Evolutionary conservation across 2,797 vertebrate genomes (phyloP).

Genomic region (Anabas testudineus): DNA sequence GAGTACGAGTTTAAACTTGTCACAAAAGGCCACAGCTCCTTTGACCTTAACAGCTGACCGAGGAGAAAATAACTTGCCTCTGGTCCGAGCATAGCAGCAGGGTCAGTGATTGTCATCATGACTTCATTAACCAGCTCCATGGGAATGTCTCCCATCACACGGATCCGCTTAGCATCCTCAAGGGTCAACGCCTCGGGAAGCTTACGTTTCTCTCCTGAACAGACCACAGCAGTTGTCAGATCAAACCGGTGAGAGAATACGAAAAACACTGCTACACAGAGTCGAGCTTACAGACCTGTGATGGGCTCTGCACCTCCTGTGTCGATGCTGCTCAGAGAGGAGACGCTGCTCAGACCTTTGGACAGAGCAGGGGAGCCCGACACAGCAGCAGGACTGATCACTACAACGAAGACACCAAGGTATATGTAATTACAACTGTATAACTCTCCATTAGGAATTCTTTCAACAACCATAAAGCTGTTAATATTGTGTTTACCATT

Average conservation of each 20-base stretch:
- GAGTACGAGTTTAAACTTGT: not conserved
- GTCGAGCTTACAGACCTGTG: constrained; percentile 81
- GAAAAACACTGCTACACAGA: not conserved
- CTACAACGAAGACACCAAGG: constrained; percentile 55
- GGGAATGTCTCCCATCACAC: constrained; percentile 98
- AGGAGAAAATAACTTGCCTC: constrained; percentile 80
- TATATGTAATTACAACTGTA: not conserved
- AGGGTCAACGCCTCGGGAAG: constrained; percentile 93
- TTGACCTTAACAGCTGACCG: not conserved
- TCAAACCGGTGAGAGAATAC: not conserved
- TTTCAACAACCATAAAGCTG: not conserved
- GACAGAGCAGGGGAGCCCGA: constrained; percentile 89
- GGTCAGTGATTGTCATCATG: constrained; percentile 99
- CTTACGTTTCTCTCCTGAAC: constrained; percentile 95
- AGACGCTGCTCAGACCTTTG: constrained; percentile 88
- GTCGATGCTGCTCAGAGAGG: constrained; percentile 84
- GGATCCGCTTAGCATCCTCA: constrained; percentile 96
- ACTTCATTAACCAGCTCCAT: constrained; percentile 99
- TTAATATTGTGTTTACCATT: no score
- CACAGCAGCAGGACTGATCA: constrained; percentile 87
- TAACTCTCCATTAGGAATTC: not conserved
- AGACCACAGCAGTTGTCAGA: not conserved
- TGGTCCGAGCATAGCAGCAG: constrained; percentile 96
- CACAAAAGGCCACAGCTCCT: not conserved
- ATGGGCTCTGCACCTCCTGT: constrained; percentile 86